Conservation (phyloP, 1,140 invertebrate genomes). For the Pachypsylla venusta region DNA sequence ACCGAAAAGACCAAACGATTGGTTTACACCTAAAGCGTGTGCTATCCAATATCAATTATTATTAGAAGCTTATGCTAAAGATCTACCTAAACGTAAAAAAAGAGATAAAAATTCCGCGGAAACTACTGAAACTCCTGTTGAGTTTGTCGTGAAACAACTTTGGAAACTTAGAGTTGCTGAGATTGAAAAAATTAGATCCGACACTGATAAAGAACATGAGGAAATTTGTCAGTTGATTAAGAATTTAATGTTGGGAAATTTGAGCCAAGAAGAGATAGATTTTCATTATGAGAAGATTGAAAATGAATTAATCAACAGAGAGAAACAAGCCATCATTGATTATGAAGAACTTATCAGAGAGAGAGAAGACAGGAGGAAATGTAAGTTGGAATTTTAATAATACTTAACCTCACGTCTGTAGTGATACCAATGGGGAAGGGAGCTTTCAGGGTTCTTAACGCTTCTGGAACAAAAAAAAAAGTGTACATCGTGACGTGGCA, state of each 20-base stretch:
- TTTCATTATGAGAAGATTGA: neutral
- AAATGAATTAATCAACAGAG: neutral
- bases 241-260: neutral
- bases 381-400: no score
- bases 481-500: no score
- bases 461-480: no score
- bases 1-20: conserved; percentile 59
- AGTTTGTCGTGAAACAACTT: neutral
- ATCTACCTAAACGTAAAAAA: neutral
- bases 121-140: neutral
- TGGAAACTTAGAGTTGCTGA: neutral
- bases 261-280: neutral
- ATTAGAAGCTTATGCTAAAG: conserved; percentile 60
- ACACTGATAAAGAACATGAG: neutral
- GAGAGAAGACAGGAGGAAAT: neutral
- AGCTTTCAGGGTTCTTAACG: no score
- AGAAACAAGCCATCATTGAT: neutral
- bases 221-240: neutral
- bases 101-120: neutral
- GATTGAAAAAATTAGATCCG: neutral
- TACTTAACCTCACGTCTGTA: no score
- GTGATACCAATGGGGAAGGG: no score
- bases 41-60: conserved; percentile 73
- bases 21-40: conserved; percentile 86
- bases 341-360: neutral